phyloP scores from a whole-genome alignment of 2,888 invertebrate species.

The Drosophila silvestris region DNA sequence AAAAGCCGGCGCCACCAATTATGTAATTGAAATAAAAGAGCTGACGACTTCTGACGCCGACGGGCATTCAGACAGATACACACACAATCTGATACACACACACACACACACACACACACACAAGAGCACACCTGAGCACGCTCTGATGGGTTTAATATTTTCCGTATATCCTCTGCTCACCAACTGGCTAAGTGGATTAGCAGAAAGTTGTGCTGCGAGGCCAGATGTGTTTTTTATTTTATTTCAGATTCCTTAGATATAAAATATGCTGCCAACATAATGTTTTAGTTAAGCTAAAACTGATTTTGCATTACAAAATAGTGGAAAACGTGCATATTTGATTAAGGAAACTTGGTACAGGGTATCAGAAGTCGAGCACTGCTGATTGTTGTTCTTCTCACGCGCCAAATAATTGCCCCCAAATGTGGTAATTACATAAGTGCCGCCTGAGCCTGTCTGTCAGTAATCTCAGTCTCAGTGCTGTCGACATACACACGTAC shows the following conservation, averaged over 20 bases:
- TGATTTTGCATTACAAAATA: too few species aligned
- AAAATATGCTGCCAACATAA: neutral
- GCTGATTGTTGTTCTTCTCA: neutral
- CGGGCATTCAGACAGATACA: conserved; percentile 4
- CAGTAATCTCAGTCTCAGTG: conserved; percentile 42
- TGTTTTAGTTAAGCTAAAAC: neutral
- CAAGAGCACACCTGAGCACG: conserved; percentile 6
- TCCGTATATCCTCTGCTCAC: conserved; percentile 2
- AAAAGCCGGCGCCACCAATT: conserved; percentile 17
- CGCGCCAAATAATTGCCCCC: conserved; percentile 31
- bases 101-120: neutral
- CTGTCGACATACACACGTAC: conserved; percentile 12
- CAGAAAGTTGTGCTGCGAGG: neutral
- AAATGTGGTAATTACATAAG: conserved; percentile 59
- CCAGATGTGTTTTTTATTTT: neutral
- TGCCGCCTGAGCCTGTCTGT: conserved; percentile 48
- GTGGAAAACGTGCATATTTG: neutral
- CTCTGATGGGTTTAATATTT: neutral
- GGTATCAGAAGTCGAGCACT: neutral
- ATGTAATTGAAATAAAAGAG: conserved; percentile 62
- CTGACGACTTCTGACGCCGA: conserved; percentile 32
- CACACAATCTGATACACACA: neutral
- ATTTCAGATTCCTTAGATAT: neutral
- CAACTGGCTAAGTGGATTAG: too few species aligned
- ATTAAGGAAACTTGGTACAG: neutral